Base-by-base conservation (phyloP, 2,113 vertebrate genomes). In the Hiodon alosoides region DNA sequence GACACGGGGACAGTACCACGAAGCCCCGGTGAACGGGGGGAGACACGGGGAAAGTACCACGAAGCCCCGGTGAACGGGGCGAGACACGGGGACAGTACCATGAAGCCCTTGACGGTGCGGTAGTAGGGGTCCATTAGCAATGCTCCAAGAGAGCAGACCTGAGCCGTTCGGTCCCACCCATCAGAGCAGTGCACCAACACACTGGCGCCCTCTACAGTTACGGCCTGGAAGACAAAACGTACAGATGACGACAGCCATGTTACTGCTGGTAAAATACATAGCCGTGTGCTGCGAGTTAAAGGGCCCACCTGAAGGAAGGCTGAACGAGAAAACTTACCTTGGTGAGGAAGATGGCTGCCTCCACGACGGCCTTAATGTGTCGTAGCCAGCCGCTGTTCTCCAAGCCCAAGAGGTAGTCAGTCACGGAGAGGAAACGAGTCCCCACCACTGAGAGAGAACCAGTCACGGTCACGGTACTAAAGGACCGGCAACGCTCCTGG, bases 131-230 rank as follows among this genome's bases (percentile, higher is more conserved):
- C 97, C 84, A 99, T 87, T 6, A 99, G 86, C 61, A 99, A 91
- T 7, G 93, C 82, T 48, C 96, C 97, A 75, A 98, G 90, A 0
- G 97, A 93, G 80, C 97, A 99, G 58, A 99, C 97, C 76, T 99
- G 97, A 9, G 97, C 95, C 0, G 97, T 99, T 77, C 97, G 89
- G 78, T 99, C 97, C 96, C 97, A 99, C 48, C 97, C 97, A 7
- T 99, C 97, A 5, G 97, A 99, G 81, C 97, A 99, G 79, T 99
- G 97, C 5, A 99, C 96, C 52, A 99, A 82, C 2, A 99, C 95
- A 17, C 96, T 99, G 0, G 92, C 93, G 2, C 92, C 94, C 84
- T 99, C 96, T 71, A 93, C 84, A 0, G 90, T 90, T 86, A 98
- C 91, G 5, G 97, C 95, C 97, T 99, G 86, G 55, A 69, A 54